Evolutionary conservation across 2,113 vertebrate species (phyloP), one percentile per base, ranked within the genome.

Genomic region (Myxocyprinus asiaticus): DNA sequence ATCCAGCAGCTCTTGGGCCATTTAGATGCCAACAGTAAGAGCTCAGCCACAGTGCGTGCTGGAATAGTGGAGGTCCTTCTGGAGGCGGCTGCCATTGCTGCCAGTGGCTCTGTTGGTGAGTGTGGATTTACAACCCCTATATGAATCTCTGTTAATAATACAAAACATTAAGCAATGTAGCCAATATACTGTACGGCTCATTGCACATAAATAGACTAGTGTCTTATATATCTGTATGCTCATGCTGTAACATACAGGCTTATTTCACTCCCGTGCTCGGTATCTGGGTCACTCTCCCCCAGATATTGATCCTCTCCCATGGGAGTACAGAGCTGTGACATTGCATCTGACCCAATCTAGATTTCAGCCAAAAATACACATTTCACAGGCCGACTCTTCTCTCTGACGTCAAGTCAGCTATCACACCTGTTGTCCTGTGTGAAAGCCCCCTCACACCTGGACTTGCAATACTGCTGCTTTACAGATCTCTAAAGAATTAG

Each of bases 1-100:
- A 97, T 98, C 86, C 97, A 99, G 92, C 97, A 98, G 90, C 95
- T 98, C 72, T 92, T 99, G 69, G 91, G 95, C 7, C 97, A 99
- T 87, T 87, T 99, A 88, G 96, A 99, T n/a, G 94, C 96, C n/a
- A 97, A 99, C 83, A 96, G 95, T 90, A 96, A 94, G 88, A 97
- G 94, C 0, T 95, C 94, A 0, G 96, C 97, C 82, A 95, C 92
- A 0, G 94, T 98, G 82, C 94, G 96, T 0, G 97, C 95, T 0
- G 97, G 97, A 56, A 96, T 99, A 3, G 97, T 99, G 84, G 96
- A 98, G 72, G 97, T 98, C 12, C 88, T 99, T 14, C 93, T 97
- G 0, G 96, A 99, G 82, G 95, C 96, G 0, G 95, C 96, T 0
- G 95, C 95, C 78, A 99, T 98, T 0, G 97, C 96, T 0, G 93